A percentile compares a stretch with the other conserved stretches of the same genome.
Evolutionary conservation across 2,888 invertebrate genomes (phyloP).

Genomic region (Cheilosia soror): DNA sequence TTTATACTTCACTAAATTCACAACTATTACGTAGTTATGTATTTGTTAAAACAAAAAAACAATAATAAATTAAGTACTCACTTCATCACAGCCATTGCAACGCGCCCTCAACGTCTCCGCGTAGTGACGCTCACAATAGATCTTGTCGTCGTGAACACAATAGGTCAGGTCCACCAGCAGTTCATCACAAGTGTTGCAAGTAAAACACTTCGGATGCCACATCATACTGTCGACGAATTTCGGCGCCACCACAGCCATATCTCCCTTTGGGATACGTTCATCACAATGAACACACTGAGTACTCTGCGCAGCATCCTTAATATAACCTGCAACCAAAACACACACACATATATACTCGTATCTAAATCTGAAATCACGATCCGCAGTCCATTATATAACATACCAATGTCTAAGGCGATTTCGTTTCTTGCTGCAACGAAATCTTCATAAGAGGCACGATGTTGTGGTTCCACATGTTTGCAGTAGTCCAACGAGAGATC

Average conservation of each 20-base stretch:
- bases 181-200: conserved; percentile 94
- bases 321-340: conserved; percentile 84
- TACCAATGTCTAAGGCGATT: conserved; percentile 97
- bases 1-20: neutral
- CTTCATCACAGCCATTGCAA: conserved; percentile 99
- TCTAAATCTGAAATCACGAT: neutral
- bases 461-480: conserved; percentile 91
- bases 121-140: conserved; percentile 98
- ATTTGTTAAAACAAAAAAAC: neutral
- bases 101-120: conserved; percentile 97
- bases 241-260: conserved; percentile 93
- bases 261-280: conserved; percentile 90
- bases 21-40: conserved; percentile 6
- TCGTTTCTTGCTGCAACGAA: conserved; percentile 97
- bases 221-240: conserved; percentile 90
- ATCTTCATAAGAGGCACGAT: conserved; percentile 94
- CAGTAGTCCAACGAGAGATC: conserved; percentile 96
- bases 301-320: conserved; percentile 86
- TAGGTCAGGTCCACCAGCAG: conserved; percentile 98
- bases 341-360: neutral
- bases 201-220: conserved; percentile 98
- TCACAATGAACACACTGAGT: conserved; percentile 93
- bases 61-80: conserved; percentile 84
- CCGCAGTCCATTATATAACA: conserved; percentile 70
- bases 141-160: conserved; percentile 94